Evolutionary conservation across 2,113 vertebrate genomes (phyloP).

Genomic region (Bettongia penicillata): DNA sequence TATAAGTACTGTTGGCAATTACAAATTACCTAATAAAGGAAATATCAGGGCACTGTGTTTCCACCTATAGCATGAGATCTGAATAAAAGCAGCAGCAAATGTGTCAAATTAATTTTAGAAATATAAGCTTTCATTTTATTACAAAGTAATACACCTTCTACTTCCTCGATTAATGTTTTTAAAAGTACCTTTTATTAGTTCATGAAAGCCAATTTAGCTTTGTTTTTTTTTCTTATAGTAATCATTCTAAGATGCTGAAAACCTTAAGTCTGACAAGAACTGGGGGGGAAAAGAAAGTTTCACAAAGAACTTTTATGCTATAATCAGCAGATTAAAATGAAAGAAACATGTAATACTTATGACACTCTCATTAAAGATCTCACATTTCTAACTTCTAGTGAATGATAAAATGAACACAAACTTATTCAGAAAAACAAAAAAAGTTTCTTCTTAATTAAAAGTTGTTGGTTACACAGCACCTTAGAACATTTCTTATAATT

Average conservation of each 20-base stretch:
- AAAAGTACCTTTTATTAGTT: slow-evolving; percentile 32
- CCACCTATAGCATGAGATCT: neutral
- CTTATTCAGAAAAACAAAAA: slow-evolving; percentile 27
- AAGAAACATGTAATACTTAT: neutral
- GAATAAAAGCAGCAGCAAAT: neutral
- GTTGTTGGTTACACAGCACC: slow-evolving; percentile 7
- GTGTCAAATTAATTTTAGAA: neutral
- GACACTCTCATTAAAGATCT: slow-evolving; percentile 18
- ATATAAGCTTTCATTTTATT: slow-evolving; percentile 35
- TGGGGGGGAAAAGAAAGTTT: neutral
- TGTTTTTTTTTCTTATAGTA: slow-evolving; percentile 19
- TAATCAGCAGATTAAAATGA: neutral
- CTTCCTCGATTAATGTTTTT: slow-evolving; percentile 29
- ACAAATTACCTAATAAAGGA: neutral
- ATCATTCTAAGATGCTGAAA: slow-evolving; percentile 30
- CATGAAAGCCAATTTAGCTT: slow-evolving; percentile 36
- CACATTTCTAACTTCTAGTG: slow-evolving; percentile 6
- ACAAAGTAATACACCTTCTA: neutral
- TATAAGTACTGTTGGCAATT: neutral
- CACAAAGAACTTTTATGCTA: neutral
- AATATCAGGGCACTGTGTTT: neutral
- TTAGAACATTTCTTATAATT: slow-evolving; percentile 7
- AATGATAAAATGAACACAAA: slow-evolving; percentile 45
- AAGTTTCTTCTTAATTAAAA: slow-evolving; percentile 38
- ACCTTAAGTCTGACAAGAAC: slow-evolving; percentile 30